Evolutionary conservation across 2,113 vertebrate species (phyloP), one percentile per base, ranked within the genome.

Genomic region (Vimba vimba): DNA sequence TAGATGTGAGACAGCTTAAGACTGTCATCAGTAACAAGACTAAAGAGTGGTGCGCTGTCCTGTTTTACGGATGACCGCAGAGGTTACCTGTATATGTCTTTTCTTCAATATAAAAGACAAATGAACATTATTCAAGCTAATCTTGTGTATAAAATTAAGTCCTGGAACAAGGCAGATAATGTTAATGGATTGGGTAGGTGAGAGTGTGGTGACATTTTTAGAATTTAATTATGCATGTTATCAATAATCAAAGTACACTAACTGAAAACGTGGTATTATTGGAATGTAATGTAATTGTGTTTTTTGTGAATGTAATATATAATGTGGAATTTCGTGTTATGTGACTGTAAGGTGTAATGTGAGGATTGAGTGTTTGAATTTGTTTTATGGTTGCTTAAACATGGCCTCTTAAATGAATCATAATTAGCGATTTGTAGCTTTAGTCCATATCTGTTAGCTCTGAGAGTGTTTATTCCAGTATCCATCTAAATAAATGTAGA

Each of bases 1-100:
- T 59, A 43, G 50, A 39, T 1, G 12, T 11, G 30, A 73, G 21
- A 83, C 81, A 21, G 81, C 50, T 83, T 83, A 71, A 8, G 64
- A 73, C 50, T 39, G 27, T 83, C 68, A 57, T 83, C 68, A 73
- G 66, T 19, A 57, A 55, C 66, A 73, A 82, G 17, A 33, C 81
- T 71, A 30, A 82, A 82, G 27, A n/a, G 4, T 17, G 17, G 25
- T 50, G 13, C 3, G 8, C n/a, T 66, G 30, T 50, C 25, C 9
- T 81, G 59, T 66, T 68, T 52, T 19, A 68, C 79, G 13, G 23
- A 25, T 2, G 36, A 47, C n/a, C 13, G 23, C 25, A 36, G 43
- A 68, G 62, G 25, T 82, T 33, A 50, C 68, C 21, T 71, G 19
- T 43, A 71, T 27, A 82, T 47, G 62, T 68, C 79, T 50, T 13